These are phyloP conservation scores for Ectemnius lituratus DNA, from an alignment of 2,888 invertebrate species.

Conservation along the genomic window DNA sequence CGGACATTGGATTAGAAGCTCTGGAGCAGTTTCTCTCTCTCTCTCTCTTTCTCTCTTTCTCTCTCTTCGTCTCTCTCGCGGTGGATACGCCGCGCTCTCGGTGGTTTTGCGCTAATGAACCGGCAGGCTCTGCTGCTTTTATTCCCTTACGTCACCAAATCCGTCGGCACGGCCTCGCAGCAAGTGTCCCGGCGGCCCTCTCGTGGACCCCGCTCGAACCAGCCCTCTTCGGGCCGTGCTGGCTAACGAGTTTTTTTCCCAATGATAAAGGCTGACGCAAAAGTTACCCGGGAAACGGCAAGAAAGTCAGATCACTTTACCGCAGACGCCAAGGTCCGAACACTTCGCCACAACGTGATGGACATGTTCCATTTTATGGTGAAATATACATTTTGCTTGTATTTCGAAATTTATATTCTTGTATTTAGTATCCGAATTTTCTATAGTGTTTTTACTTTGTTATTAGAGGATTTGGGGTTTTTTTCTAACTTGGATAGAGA, in stretches of 20 bases:
- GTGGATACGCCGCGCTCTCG: constrained; percentile 26
- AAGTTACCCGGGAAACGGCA: constrained; percentile 45
- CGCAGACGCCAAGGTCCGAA: not conserved
- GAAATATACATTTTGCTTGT: too few relatives aligned
- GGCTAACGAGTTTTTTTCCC: constrained; percentile 54
- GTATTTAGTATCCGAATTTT: too few relatives aligned
- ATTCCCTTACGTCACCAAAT: constrained; percentile 63
- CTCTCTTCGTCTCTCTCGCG: constrained; percentile 38
- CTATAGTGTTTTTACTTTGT: too few relatives aligned
- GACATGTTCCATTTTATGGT: too few relatives aligned
- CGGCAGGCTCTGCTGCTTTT: constrained; percentile 66
- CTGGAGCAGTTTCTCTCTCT: constrained; percentile 22
- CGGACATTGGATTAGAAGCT: constrained; percentile 51
- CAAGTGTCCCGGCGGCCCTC: constrained; percentile 48
- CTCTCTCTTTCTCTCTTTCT: constrained; percentile 40
- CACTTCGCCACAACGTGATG: not conserved
- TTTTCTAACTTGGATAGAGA: too few relatives aligned
- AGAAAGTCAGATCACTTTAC: constrained; percentile 37
- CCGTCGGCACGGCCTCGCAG: constrained; percentile 47
- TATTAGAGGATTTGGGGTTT: too few relatives aligned
- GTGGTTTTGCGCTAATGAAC: constrained; percentile 64
- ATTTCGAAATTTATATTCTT: too few relatives aligned
- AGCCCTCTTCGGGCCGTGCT: constrained; percentile 37
- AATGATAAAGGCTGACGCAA: constrained; percentile 50
- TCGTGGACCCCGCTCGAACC: constrained; percentile 48